Percentiles rank a stretch among this genome's conserved stretches.
Evolutionary conservation across 1,140 invertebrate genomes (phyloP).

Genomic region (Achatina immaculata): DNA sequence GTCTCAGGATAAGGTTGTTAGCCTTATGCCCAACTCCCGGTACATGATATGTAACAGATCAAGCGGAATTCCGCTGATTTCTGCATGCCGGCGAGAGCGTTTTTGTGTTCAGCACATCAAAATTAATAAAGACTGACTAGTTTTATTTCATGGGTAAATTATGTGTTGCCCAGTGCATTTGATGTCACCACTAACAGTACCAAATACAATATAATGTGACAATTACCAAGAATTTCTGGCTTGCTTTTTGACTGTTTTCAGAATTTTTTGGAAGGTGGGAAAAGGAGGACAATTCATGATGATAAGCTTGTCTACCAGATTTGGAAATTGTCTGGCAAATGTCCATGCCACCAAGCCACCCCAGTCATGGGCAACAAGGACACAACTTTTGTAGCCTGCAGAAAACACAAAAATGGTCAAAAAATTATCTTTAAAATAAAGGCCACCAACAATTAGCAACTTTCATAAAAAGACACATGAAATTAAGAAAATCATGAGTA

Average conservation of each 20-base stretch:
- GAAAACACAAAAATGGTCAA: not conserved
- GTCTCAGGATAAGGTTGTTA: too few species aligned
- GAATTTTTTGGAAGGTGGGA: not conserved
- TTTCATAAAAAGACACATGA: not conserved
- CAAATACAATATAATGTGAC: too few species aligned
- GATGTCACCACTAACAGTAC: too few species aligned
- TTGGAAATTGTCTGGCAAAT: slow-evolving; percentile 77
- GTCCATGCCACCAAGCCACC: slow-evolving; percentile 78
- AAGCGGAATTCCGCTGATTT: too few species aligned
- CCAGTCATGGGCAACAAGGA: slow-evolving; percentile 84
- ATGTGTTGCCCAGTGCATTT: too few species aligned
- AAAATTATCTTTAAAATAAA: not conserved
- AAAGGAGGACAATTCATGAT: slow-evolving; percentile 78
- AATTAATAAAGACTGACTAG: too few species aligned
- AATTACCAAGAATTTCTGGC: slow-evolving; percentile 8
- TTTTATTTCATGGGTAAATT: too few species aligned
- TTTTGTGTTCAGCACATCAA: too few species aligned
- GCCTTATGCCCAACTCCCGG: too few species aligned
- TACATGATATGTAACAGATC: too few species aligned
- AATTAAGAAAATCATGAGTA: not conserved
- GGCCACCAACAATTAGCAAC: not conserved
- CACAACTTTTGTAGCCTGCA: slow-evolving; percentile 66
- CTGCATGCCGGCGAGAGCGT: too few species aligned
- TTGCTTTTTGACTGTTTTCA: not conserved
- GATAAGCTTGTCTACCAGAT: slow-evolving; percentile 81